Base-by-base conservation (phyloP, 2,797 vertebrate genomes). In the Crenuchus spilurus region DNA sequence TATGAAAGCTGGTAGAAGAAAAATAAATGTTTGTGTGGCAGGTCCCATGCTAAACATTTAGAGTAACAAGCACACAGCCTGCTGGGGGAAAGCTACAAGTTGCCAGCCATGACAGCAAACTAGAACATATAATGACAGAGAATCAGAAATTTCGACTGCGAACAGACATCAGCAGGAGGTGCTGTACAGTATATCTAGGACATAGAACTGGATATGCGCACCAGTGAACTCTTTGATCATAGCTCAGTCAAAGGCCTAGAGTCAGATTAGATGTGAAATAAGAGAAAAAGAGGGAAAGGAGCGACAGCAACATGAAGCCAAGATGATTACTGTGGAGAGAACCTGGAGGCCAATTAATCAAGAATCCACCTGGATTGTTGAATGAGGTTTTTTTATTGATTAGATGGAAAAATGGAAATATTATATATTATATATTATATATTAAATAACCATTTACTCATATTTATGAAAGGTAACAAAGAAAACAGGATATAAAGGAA, bases 141-240 rank as follows among this genome's bases (percentile, higher is more conserved):
- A 65, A 65, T 55, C 20, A 41, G 52, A 60, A 60, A 51, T 31
- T 42, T 51, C 22, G 61, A 22, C 60, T 39, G 60, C 16, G 14
- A 48, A 30, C 14, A 66, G 51, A 18, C 7, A 33, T 65, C 68
- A 24, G 52, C 52, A n/a, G 60, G 74, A 24, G 42, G 18, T 14
- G 6, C 41, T 60, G 52, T 72, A 76, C 68, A 51, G 62, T 72
- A 65, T 31, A 71, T 76, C 68, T 76, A 39, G 68, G 75, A 72
- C 68, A 72, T 1, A 20, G 42, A 65, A 48, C 4, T 48, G 42
- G 22, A 18, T 60, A 2, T n/a, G 57, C 20, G 7, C 51, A 16
- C 39, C 61, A 51, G 33, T 33, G 49, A 76, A 57, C 39, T 55
- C 74, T 70, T 64, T 76, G 68, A 76, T 72, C 75, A 41, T 14